Evolutionary conservation across 2,113 vertebrate genomes (phyloP).

Genomic region (Cinclus mexicanus): DNA sequence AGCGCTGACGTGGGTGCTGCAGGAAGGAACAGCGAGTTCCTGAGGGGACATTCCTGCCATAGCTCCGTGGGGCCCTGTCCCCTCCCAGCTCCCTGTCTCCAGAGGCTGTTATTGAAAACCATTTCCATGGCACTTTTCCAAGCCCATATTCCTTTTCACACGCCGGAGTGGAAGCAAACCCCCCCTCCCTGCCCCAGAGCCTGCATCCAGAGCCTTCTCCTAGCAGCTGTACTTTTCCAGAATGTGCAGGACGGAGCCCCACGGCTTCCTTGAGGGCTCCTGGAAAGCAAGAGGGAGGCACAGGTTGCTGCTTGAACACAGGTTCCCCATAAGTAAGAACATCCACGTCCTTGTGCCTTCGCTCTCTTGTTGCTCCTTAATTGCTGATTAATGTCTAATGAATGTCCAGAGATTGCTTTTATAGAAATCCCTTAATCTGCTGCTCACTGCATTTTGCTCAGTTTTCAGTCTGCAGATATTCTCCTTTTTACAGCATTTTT

Average conservation of each 20-base stretch:
- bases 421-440: background rate
- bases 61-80: background rate
- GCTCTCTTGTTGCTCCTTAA: background rate
- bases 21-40: slow-evolving; percentile 72
- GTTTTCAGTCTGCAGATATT: background rate
- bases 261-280: background rate
- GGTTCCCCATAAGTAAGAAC: background rate
- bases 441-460: accelerated
- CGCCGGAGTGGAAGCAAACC: background rate
- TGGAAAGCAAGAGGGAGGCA: background rate
- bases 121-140: slow-evolving; percentile 46
- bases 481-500: background rate
- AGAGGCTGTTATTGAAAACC: slow-evolving; percentile 21
- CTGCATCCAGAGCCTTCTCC: slow-evolving; percentile 22
- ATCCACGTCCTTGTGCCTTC: background rate
- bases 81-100: background rate
- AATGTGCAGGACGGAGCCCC: background rate
- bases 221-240: slow-evolving; percentile 53
- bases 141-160: slow-evolving; percentile 17
- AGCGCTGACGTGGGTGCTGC: slow-evolving; percentile 15
- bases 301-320: background rate
- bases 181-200: background rate
- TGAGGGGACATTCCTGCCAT: slow-evolving; percentile 72
- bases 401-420: background rate
- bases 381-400: background rate